A percentile compares a stretch with the other conserved stretches of the same genome.
These are phyloP conservation scores for Echinometra lucunter DNA, from an alignment of 53 echinoderm and acorn worm genomes.

Conservation along the genomic window DNA sequence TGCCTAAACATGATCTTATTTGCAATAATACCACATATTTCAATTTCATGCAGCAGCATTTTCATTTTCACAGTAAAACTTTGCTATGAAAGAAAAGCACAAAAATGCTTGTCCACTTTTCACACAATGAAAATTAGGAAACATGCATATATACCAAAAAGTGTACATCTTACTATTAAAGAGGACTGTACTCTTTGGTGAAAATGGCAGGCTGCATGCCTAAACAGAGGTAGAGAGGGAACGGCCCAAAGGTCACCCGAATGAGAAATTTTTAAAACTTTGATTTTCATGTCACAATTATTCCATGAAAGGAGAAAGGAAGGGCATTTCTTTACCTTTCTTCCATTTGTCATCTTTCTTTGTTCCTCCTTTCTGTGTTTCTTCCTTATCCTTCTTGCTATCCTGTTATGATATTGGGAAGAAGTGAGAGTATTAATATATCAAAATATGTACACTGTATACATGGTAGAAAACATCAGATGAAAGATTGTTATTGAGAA, in stretches of 20 bases:
- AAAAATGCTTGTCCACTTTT: not conserved
- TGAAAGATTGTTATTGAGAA: too few relatives aligned
- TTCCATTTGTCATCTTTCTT: slow-evolving; percentile 99
- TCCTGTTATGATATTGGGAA: slow-evolving; percentile 56
- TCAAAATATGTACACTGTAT: too few relatives aligned
- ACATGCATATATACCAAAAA: not conserved
- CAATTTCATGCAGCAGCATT: not conserved
- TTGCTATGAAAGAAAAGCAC: not conserved
- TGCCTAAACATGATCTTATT: not conserved
- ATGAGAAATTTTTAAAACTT: not conserved
- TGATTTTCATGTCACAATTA: too few relatives aligned
- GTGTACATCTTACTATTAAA: not conserved
- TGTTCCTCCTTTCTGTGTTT: slow-evolving; percentile 88
- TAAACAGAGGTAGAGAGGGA: not conserved
- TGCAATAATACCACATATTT: not conserved
- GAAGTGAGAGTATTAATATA: not conserved
- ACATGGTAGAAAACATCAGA: too few relatives aligned
- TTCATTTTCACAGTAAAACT: not conserved
- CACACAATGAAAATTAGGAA: not conserved
- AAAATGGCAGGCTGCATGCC: not conserved
- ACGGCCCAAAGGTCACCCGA: not conserved
- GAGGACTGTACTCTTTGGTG: not conserved
- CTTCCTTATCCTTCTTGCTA: slow-evolving; percentile 83
- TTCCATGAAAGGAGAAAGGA: too few relatives aligned
- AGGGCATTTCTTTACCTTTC: slow-evolving; percentile 77